Percentiles rank a stretch among this genome's conserved stretches.
These are phyloP conservation scores for Cyclina sinensis DNA, from an alignment of 1,140 invertebrate species.

Conservation along the genomic window DNA sequence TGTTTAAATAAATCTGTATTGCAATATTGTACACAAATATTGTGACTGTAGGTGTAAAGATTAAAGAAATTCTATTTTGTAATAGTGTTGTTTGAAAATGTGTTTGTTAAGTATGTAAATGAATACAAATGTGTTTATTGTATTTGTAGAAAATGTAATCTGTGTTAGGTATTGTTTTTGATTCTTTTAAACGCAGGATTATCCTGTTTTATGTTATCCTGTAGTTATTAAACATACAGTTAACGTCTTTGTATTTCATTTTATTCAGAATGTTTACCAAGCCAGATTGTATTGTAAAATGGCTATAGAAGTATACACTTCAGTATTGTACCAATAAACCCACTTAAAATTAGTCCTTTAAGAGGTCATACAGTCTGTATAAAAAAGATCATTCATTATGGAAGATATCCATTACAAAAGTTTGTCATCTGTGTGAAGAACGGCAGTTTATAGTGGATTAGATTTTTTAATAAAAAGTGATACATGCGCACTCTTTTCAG, in stretches of 20 bases:
- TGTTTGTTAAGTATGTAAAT: neutral
- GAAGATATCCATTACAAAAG: conserved; percentile 15
- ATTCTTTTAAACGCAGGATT: neutral
- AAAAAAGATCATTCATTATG: neutral
- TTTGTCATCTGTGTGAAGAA: conserved; percentile 9
- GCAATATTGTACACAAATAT: no score
- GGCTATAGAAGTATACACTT: neutral
- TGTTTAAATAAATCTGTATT: no score
- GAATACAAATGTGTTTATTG: neutral
- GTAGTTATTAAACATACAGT: neutral
- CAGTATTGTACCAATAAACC: neutral
- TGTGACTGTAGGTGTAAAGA: no score
- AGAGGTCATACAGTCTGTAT: neutral
- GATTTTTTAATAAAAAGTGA: neutral
- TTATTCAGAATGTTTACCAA: neutral
- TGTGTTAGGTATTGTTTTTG: neutral
- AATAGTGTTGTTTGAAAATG: no score
- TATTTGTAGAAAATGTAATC: neutral
- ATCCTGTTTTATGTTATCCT: neutral
- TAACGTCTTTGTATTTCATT: neutral
- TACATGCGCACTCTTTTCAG: neutral
- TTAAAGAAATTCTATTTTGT: no score
- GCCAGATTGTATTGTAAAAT: neutral
- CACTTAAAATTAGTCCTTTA: neutral
- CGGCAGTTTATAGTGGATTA: neutral